A percentile compares a stretch with the other conserved stretches of the same genome.
Conservation (phyloP, 2,113 vertebrate genomes). For the Thinocorus orbignyianus region DNA sequence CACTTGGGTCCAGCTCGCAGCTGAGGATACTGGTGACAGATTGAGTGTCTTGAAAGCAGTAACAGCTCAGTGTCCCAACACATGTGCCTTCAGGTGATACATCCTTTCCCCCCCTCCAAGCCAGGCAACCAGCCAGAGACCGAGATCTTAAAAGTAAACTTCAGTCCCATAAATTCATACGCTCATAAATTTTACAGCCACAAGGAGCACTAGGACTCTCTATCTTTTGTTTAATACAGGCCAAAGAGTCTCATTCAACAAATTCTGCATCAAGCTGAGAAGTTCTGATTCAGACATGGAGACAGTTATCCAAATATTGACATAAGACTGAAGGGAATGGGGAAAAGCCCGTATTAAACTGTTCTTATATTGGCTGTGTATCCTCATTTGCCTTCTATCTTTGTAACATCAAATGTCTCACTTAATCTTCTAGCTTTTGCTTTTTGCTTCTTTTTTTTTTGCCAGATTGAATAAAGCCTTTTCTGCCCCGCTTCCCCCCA, state of each 20-base stretch:
- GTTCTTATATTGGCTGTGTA: neutral
- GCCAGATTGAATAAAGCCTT: neutral
- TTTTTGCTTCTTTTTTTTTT: neutral
- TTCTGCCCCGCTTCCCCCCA: accelerated
- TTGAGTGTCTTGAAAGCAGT: neutral
- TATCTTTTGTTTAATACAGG: neutral
- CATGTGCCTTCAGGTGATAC: neutral
- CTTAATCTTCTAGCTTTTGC: neutral
- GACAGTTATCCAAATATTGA: slow-evolving; percentile 14
- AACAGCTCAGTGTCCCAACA: neutral
- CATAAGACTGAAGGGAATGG: neutral
- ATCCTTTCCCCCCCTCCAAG: neutral
- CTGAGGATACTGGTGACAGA: neutral
- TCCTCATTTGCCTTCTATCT: neutral
- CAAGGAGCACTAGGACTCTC: neutral
- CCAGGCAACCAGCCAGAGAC: neutral
- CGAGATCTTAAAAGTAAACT: neutral
- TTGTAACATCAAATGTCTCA: neutral
- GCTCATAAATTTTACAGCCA: slow-evolving; percentile 9
- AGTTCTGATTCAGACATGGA: neutral
- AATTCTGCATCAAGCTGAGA: neutral
- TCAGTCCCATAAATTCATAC: neutral
- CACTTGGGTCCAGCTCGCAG: neutral
- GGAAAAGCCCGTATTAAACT: neutral
- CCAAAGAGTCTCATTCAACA: neutral